Conservation (phyloP, 2,113 vertebrate species). For the Bufo gargarizans region DNA sequence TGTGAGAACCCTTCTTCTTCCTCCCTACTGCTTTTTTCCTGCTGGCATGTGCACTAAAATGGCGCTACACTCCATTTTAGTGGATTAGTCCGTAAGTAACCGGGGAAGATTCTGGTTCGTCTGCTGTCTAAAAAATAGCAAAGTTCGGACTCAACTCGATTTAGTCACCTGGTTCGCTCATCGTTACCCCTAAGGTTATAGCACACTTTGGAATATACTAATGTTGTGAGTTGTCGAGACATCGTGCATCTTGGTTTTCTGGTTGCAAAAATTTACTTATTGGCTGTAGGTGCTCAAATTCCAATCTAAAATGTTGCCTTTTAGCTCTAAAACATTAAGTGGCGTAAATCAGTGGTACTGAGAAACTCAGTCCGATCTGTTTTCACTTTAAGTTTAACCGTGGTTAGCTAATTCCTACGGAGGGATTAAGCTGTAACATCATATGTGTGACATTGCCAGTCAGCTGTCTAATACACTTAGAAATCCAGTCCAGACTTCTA, state of each 20-base stretch:
- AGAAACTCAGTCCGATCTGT: constrained; percentile 11
- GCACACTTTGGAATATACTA: not conserved
- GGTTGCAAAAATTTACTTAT: not conserved
- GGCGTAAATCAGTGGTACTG: not conserved
- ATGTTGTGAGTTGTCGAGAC: not conserved
- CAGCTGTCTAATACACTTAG: constrained; percentile 46
- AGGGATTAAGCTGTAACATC: constrained; percentile 38
- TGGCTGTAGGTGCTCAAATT: not conserved
- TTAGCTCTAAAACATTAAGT: too few relatives aligned
- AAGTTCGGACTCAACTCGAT: too few relatives aligned
- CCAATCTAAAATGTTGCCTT: not conserved
- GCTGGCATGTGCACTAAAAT: too few relatives aligned
- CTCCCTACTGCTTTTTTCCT: too few relatives aligned
- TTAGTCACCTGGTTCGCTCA: too few relatives aligned
- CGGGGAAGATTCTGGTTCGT: too few relatives aligned
- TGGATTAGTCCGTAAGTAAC: too few relatives aligned
- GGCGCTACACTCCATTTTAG: too few relatives aligned
- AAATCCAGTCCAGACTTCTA: constrained; percentile 35
- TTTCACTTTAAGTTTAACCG: constrained; percentile 17
- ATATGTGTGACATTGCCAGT: constrained; percentile 38
- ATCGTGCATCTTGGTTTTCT: not conserved
- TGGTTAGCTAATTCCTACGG: constrained; percentile 28
- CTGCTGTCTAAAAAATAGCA: too few relatives aligned
- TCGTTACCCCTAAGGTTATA: not conserved
- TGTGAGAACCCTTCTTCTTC: too few relatives aligned